phyloP scores from a whole-genome alignment of 2,888 invertebrate species.

The Rutpela maculata region DNA sequence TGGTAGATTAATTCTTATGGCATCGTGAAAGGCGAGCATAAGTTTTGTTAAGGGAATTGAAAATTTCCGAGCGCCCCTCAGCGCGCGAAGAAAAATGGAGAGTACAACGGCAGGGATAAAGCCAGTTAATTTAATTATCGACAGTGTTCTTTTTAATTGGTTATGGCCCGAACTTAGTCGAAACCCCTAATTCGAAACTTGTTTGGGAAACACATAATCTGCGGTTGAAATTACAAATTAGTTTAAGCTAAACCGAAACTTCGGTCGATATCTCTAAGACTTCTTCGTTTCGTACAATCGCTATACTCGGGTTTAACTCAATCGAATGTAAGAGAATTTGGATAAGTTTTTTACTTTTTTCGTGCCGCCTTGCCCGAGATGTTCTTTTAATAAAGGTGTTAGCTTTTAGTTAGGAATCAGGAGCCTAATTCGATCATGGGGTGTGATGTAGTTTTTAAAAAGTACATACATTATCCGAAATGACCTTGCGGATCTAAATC shows the following conservation, averaged over 20 bases:
- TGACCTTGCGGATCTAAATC: no score
- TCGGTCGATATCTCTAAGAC: slow-evolving; percentile 36
- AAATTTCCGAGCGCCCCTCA: slow-evolving; percentile 20
- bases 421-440: no score
- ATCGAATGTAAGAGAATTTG: neutral
- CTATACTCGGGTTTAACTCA: neutral
- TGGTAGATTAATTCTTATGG: slow-evolving; percentile 35
- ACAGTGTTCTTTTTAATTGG: slow-evolving; percentile 51
- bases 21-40: neutral
- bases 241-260: slow-evolving; percentile 40
- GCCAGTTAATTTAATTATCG: slow-evolving; percentile 51
- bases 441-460: no score
- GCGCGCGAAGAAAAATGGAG: slow-evolving; percentile 23
- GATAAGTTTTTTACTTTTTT: neutral
- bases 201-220: slow-evolving; percentile 49
- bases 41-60: slow-evolving; percentile 33
- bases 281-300: slow-evolving; percentile 13
- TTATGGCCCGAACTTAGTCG: slow-evolving; percentile 47
- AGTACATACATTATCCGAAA: no score
- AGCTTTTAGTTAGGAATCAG: no score
- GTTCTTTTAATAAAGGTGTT: neutral
- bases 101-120: slow-evolving; percentile 5
- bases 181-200: slow-evolving; percentile 50
- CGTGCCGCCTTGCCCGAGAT: neutral
- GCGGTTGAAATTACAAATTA: slow-evolving; percentile 46